Evolutionary conservation across 1,140 invertebrate genomes (phyloP), one percentile per base, ranked within the genome.

Genomic region (Holotrichia oblita): DNA sequence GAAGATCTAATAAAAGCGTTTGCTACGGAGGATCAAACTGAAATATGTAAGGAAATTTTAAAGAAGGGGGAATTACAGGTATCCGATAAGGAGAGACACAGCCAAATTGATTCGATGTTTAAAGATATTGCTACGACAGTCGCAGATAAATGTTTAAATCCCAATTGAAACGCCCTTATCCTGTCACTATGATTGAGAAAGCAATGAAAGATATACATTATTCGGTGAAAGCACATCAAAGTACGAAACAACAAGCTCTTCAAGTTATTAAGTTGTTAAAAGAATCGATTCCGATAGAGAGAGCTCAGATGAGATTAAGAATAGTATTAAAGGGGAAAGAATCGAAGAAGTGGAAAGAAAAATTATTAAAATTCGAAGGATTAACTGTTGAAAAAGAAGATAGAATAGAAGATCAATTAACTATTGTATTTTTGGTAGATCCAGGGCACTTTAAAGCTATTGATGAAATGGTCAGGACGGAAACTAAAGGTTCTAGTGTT

Each of bases 121-220:
- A 99, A 99, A 89, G 98, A 99, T 87, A 97, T 98, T 79, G 95
- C 96, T 0, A 97, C 95, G 20, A 97, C 93, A 72, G 94, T 98
- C 7, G 92, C 96, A 8, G 96, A 99, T 78, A 97, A 98, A 88
- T 99, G 98, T 89, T 93, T 99, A 0, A 99, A 99, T 90, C 97
- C 98, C 2, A 99, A 85, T 97, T 97, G 10, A 98, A 99, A 85
- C 89, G 96, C 73, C 98, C 98, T 4, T 99, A 99, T 90, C 93
- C 98, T n/a, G 94, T 98, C 0, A 94, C 97, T n/a, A 96, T 99
- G 81, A 99, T 99, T 84, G 98, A 99, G 87, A 99, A 98, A 87
- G 96, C 97, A 0, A 97, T 99, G 91, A 98, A 97, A 88, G 97
- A 99, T 85, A 90, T 95, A 77, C 98, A 99, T 87, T 99, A 96